Base-by-base conservation (phyloP, 1,140 invertebrate species). In the Camponotus floridanus region DNA sequence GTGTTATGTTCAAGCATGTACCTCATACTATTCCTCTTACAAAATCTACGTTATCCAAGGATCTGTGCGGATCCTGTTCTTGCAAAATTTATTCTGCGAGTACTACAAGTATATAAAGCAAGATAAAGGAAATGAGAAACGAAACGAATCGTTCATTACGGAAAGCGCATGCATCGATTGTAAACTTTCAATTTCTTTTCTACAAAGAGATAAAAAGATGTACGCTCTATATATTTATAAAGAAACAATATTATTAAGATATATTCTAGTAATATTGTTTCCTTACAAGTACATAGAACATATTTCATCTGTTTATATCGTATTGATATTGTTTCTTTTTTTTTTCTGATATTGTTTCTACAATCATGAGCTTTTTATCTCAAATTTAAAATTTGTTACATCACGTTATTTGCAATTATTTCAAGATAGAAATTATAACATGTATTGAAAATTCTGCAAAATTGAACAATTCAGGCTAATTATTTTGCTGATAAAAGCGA, bases 1-100 rank as follows among this genome's bases (percentile, higher is more conserved):
- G 36, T 33, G 78, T 59, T 65, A 21, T 57, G 36, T 80, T 31
- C 36, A 13, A 36, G 9, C 48, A 55, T 57, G 70, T 55, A 68
- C n/a, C 36, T 31, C 5, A 5, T 33, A 4, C n/a, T 8, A 18
- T 39, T 57, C 15, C 33, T 36, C 62, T 68, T 7, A 31, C 31
- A 9, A 78, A 2, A 42, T 18, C 26, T 4, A 11, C 55, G 45
- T 33, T 76, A 39, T 42, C 18, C 42, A 13, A 9, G 15, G 33
- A 42, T 39, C 57, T 13, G 39, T 7, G 5, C 15, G 33, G 15
- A 76, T 45, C n/a, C 21, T 18, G 21, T 70, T 55, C 33, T 68
- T 45, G n/a, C 36, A 13, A 36, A 39, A 55, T 70, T 45, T 48
- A 70, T 48, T 31, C 42, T 7, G 48, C 39, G 6, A 48, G 31